Percentiles rank a stretch among this genome's conserved stretches.
These are phyloP conservation scores for Turritopsis rubra DNA, from an alignment of 30 jellyfish, hydroid and myxozoan genomes.

Conservation along the genomic window DNA sequence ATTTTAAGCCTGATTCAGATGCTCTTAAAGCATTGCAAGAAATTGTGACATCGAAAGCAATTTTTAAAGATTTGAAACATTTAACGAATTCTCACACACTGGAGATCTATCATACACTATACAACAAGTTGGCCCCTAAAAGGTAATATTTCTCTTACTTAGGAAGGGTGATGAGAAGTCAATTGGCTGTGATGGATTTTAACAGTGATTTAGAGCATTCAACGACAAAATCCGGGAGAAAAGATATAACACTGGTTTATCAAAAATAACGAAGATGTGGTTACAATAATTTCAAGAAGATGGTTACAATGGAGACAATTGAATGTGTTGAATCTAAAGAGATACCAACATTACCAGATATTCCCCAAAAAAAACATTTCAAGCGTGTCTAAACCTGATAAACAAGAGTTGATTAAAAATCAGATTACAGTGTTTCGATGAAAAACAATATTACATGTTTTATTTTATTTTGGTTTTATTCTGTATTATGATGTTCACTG, in stretches of 20 bases:
- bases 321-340: background rate
- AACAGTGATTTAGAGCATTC: slow-evolving; percentile 14
- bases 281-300: background rate
- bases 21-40: slow-evolving; percentile 26
- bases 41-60: slow-evolving; percentile 21
- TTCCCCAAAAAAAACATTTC: background rate
- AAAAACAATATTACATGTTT: background rate
- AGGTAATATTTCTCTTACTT: slow-evolving; percentile 33
- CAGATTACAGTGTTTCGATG: background rate
- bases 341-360: background rate
- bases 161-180: slow-evolving; percentile 30
- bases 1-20: slow-evolving; percentile 23
- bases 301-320: background rate
- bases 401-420: background rate
- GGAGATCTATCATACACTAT: slow-evolving; percentile 31
- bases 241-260: background rate
- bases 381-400: background rate
- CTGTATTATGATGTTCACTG: background rate
- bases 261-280: too few species aligned
- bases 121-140: slow-evolving; percentile 20
- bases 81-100: slow-evolving; percentile 31
- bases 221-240: slow-evolving; percentile 23
- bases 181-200: slow-evolving; percentile 24
- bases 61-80: background rate
- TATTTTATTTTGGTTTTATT: too few species aligned